A percentile compares a stretch with the other conserved stretches of the same genome.
These are phyloP conservation scores for Hystrix cristata DNA, from an alignment of 2,113 vertebrate species.

Conservation along the genomic window DNA sequence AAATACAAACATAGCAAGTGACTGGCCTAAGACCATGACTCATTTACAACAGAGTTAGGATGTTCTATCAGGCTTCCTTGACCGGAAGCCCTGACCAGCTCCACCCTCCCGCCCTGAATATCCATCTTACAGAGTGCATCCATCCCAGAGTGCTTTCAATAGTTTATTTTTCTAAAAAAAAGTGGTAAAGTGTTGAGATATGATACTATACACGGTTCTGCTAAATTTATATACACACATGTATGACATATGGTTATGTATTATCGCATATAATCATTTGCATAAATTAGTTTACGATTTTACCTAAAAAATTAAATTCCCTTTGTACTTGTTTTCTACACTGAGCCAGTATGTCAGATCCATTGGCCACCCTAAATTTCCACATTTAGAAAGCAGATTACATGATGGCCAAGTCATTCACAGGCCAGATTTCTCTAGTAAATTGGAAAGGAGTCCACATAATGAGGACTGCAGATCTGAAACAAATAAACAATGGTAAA, in stretches of 20 bases:
- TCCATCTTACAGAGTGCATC: background rate
- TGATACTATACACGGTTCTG: background rate
- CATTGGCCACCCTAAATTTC: conserved; percentile 33
- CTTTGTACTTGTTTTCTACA: conserved; percentile 17
- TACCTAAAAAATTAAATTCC: background rate
- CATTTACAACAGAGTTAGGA: background rate
- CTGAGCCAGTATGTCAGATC: background rate
- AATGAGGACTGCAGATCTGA: background rate
- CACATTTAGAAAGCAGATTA: background rate
- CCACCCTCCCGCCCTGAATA: background rate
- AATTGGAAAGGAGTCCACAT: background rate
- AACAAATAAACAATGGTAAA: conserved; percentile 38
- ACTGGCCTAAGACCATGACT: background rate
- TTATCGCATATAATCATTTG: background rate
- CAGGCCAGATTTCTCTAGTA: conserved; percentile 21
- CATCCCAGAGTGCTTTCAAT: background rate
- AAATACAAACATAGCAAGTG: background rate
- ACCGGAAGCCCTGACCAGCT: background rate
- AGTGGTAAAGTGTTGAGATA: background rate
- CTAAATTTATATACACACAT: background rate
- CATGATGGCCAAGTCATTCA: conserved; percentile 22
- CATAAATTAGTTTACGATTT: background rate
- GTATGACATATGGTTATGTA: background rate
- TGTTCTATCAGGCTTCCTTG: background rate
- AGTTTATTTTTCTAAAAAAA: conserved; percentile 1